Base-by-base conservation (phyloP, 2,797 vertebrate species). In the Octomys mimax region DNA sequence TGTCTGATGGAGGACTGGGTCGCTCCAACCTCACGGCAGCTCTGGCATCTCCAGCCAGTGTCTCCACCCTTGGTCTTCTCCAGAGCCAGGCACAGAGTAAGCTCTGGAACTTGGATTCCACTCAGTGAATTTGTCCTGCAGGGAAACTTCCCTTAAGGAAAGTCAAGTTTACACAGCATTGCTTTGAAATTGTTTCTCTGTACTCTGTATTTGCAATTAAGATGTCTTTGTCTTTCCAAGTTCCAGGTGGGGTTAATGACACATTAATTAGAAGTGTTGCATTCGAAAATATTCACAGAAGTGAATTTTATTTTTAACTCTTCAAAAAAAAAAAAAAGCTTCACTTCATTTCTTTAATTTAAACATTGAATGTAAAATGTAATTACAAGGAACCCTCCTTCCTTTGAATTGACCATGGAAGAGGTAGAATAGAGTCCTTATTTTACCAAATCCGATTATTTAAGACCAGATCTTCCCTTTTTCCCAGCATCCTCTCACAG, bases 401-500 rank as follows among this genome's bases (percentile, higher is more conserved):
- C 42, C 79, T 92, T 61, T 95, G 28, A 10, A 33, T n/a, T 12
- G 6, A 18, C 22, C 18, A 0, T 24, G 79, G 62, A 93, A 16
- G 24, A 12, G 33, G 5, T 31, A 16, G 6, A 36, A 22, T 75
- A 92, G 71, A 66, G 0, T 61, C 19, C 95, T 86, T 4, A 59
- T 86, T 70, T 87, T 94, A 95, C 83, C 39, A 64, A 82, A 95
- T 88, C 19, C 79, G 80, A 95, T 95, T 36, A 75, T 93, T 96
- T 90, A 54, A 68, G 93, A 31, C 31, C 14, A 78, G 77, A 95
- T 92, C 91, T 87, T 85, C 68, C 49, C 49, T 33, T 33, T 97
- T 98, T 97, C 96, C 94, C 93, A 94, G 92, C 8, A 5, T 96
- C 62, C 91, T 98, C 91, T 49, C 36, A 21, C 33, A n/a, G 0